Evolutionary conservation across 1,140 invertebrate species (phyloP).

Genomic region (Orchestia grillus): DNA sequence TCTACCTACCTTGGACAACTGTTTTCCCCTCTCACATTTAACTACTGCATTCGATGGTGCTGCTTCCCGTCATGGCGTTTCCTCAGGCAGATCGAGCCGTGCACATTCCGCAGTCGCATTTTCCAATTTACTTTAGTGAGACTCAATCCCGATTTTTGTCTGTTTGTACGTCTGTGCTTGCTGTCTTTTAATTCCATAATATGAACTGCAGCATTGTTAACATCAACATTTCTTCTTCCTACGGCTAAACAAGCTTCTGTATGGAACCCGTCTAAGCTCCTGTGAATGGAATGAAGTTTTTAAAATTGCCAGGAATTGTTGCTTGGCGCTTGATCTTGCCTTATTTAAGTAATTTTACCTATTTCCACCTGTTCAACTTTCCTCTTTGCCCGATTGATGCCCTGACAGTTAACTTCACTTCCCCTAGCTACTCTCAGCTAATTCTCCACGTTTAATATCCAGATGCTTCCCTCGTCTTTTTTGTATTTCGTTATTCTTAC

Average conservation of each 20-base stretch:
- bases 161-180: neutral
- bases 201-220: no score
- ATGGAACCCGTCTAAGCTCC: no score
- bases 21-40: neutral
- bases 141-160: no score
- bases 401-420: neutral
- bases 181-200: neutral
- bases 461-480: neutral
- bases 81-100: no score
- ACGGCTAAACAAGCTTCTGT: no score
- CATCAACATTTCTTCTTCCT: no score
- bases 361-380: neutral
- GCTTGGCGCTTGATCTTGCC: neutral
- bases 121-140: no score
- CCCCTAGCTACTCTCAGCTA: neutral
- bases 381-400: neutral
- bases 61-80: no score
- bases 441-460: neutral
- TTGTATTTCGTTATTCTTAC: neutral
- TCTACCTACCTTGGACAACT: neutral
- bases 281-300: no score
- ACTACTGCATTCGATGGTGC: no score
- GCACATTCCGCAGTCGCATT: no score
- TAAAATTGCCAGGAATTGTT: neutral
- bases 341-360: neutral